Conservation (phyloP, 2,797 vertebrate species). For the Gouania willdenowi region DNA sequence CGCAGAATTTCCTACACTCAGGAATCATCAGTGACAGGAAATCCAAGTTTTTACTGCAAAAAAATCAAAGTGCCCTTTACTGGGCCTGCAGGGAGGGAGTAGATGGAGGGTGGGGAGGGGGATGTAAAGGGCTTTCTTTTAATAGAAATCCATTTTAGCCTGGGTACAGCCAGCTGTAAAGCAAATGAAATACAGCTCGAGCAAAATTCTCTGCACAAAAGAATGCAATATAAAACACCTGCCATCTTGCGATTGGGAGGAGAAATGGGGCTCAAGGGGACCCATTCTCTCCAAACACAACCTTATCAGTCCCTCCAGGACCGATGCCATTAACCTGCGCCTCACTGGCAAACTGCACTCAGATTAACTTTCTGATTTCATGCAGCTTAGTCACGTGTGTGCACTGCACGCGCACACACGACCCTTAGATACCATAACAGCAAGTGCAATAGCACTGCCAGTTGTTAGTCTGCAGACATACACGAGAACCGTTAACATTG, state of each 20-base stretch:
- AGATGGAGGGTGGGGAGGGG: constrained; percentile 8
- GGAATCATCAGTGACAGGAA: constrained; percentile 19
- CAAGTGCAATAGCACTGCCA: background rate
- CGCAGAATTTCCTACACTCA: background rate
- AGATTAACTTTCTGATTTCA: constrained; percentile 55
- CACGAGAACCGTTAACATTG: background rate
- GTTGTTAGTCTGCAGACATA: background rate
- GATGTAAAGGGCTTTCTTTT: constrained; percentile 30
- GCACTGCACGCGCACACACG: background rate
- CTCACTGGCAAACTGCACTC: constrained; percentile 32
- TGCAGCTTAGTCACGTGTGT: constrained; percentile 4
- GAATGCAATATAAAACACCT: constrained; percentile 52
- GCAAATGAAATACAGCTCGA: constrained; percentile 40
- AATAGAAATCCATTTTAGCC: constrained; percentile 46
- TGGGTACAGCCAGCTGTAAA: constrained; percentile 28
- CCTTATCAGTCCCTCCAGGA: constrained; percentile 67
- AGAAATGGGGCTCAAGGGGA: constrained; percentile 37
- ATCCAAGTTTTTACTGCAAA: constrained; percentile 4
- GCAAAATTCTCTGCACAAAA: constrained; percentile 55
- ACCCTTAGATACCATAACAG: constrained; percentile 6
- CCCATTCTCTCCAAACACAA: constrained; percentile 31
- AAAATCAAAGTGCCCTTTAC: constrained; percentile 22
- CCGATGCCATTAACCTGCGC: constrained; percentile 53
- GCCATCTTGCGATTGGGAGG: constrained; percentile 53
- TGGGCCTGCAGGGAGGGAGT: constrained; percentile 18